Conservation (phyloP, 2,888 invertebrate species). For the Torymus tubicola region DNA sequence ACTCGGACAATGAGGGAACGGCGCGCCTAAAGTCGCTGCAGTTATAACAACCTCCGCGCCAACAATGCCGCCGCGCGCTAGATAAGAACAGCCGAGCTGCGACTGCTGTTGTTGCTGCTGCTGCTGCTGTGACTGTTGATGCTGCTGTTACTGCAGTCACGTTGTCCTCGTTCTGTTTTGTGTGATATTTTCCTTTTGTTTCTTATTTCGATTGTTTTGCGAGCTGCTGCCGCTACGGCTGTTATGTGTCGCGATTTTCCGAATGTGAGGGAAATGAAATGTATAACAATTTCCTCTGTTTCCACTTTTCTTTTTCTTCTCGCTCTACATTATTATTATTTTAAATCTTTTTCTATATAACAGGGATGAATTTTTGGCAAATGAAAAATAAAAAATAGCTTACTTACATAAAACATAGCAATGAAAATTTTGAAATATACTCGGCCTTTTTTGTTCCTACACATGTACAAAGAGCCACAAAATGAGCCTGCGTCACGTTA, state of each 20-base stretch:
- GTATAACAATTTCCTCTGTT: neutral
- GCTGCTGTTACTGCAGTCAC: conserved; percentile 22
- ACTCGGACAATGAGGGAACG: conserved; percentile 64
- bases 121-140: conserved; percentile 2
- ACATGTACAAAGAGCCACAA: too few relatives aligned
- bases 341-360: too few relatives aligned
- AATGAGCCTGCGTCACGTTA: too few relatives aligned
- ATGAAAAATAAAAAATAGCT: too few relatives aligned
- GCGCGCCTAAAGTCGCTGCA: conserved; percentile 63
- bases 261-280: neutral
- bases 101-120: conserved; percentile 5
- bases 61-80: conserved; percentile 62
- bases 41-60: conserved; percentile 64
- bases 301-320: neutral
- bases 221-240: too few relatives aligned
- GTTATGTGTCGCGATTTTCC: conserved; percentile 38
- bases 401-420: too few relatives aligned
- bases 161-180: conserved; percentile 41
- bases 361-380: too few relatives aligned
- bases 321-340: too few relatives aligned
- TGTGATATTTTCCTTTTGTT: neutral
- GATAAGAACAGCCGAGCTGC: conserved; percentile 63
- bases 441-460: too few relatives aligned
- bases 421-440: too few relatives aligned
- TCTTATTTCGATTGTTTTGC: too few relatives aligned